Evolutionary conservation across 2,888 invertebrate species (phyloP).

Genomic region (Spodoptera exigua): DNA sequence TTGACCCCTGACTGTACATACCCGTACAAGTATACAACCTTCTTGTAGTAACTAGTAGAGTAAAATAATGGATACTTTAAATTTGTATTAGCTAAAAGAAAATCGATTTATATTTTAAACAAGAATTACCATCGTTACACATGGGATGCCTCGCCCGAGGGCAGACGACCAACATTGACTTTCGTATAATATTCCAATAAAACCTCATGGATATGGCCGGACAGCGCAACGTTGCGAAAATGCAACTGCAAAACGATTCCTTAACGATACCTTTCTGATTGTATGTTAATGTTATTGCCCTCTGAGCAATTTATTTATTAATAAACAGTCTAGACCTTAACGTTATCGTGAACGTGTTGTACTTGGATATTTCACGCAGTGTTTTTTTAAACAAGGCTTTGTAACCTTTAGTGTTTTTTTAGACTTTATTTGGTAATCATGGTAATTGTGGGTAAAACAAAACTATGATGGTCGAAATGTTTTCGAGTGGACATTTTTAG

Average conservation of each 20-base stretch:
- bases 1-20: no score
- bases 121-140: slow-evolving; percentile 29
- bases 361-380: no score
- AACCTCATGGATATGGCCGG: slow-evolving; percentile 36
- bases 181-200: slow-evolving; percentile 52
- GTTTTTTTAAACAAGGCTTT: no score
- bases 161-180: slow-evolving; percentile 18
- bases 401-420: no score
- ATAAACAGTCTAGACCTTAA: neutral
- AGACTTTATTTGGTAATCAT: no score
- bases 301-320: neutral
- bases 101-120: slow-evolving; percentile 25
- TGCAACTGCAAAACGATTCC: slow-evolving; percentile 14
- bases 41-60: no score
- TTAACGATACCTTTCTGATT: slow-evolving; percentile 20
- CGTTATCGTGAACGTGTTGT: neutral
- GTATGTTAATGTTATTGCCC: slow-evolving; percentile 22
- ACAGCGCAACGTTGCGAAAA: slow-evolving; percentile 25
- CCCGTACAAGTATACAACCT: no score
- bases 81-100: slow-evolving; percentile 2
- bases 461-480: no score
- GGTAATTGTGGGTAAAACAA: no score
- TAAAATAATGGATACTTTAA: no score
- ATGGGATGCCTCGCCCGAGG: slow-evolving; percentile 5
- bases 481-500: no score